Base-by-base conservation (phyloP, 2,888 invertebrate genomes). In the Tenthredo distinguenda region DNA sequence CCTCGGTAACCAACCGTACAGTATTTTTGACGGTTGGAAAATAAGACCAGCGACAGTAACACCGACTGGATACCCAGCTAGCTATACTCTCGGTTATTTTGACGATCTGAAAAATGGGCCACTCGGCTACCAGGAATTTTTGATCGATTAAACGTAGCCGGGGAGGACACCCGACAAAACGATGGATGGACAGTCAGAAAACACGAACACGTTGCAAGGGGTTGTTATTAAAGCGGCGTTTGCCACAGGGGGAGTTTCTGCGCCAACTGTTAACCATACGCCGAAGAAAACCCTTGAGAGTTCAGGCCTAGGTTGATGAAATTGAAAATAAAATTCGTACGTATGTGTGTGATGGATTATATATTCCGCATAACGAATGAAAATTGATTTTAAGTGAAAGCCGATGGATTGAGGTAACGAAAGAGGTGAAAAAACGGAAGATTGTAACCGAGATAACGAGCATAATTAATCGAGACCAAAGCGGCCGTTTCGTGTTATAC, bases 41-140 rank as follows among this genome's bases (percentile, higher is more conserved):
- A 62, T 62, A 50, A 26, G 40, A 81, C 21, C 34, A 37, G 18
- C 2, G 62, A 34, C 15, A 81, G 62, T 37, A 81, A 34, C 77
- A 18, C 77, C 18, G 18, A 77, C 31, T 21, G 31, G 34, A 40
- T 21, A 21, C 21, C 72, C 40, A 26, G 18, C 26, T 10, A 68
- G 65, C 31, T 68, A 68, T 55, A 9, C 62, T 81, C 26, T 58
- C 83, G 47, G 47, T 68, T 83, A 83, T 50, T 83, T 83, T 83
- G 71, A 68, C 83, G 83, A 71, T 68, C 71, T 47, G 47, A 71
- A 83, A 83, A 83, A 83, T 68, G 68, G 83, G 83, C 83, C 83
- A 83, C 83, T 47, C 43, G 83, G 71, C 83, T 62, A 50, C 47
- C 68, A 50, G 71, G 68, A n/a, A 55, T 68, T 43, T 47, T 71